Evolutionary conservation across 2,888 invertebrate genomes (phyloP), one percentile per base, ranked within the genome.

Genomic region (Protonemura montana): DNA sequence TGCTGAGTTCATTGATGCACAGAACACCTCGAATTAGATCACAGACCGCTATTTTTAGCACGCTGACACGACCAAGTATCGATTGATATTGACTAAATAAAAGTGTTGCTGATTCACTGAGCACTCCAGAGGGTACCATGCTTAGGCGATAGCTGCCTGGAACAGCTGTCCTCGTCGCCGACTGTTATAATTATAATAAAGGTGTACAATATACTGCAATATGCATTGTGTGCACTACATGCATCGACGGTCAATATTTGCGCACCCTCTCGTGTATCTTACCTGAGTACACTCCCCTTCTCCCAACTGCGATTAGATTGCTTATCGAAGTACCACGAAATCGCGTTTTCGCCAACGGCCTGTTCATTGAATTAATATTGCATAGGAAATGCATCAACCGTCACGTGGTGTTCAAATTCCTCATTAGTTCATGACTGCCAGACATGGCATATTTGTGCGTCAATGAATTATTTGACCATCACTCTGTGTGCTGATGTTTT

Each of bases 201-300:
- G 59, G 16, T 21, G 59, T 59, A 21, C 59, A 59, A 59, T 59
- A 59, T 59, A 21, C 59, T 59, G 59, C 59, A 59, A 59, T 59
- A 59, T 59, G 59, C 59, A 59, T 59, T 59, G 59, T 59, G 59
- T 59, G 59, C 59, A 59, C 59, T 59, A 21, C 59, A 59, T 59
- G 59, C 59, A 59, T 16, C 59, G 21, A 16, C 59, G 59, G 59
- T 21, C 59, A 59, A 59, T 59, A 59, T 59, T 59, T 59, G 59
- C 59, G 16, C 59, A 59, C 59, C 59, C 59, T 59, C n/a, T n/a
- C 13, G 59, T 21, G 16, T 59, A 59, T 59, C 59, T 59, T 35
- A 3, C 35, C 3, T 35, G 35, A 35, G 35, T 35, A 35, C 10
- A 35, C 59, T 2, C 6, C 59, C 1, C 13, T n/a, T n/a, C n/a